Conservation (phyloP, 64 coral and sea anemone genomes). For the Dendronephthya gigantea region DNA sequence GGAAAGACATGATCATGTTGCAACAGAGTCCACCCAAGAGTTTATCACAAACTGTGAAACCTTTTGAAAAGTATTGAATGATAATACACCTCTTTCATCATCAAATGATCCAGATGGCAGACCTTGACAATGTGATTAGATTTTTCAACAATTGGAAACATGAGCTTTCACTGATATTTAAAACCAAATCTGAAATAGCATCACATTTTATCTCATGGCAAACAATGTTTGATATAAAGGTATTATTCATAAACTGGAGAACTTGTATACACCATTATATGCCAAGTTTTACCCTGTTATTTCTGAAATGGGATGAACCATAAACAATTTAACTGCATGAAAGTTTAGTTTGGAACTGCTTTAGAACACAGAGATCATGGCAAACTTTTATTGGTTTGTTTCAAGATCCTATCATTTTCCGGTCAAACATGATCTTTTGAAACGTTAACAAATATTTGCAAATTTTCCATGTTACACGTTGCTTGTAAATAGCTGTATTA, state of each 20-base stretch:
- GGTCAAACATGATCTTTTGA: too few species aligned
- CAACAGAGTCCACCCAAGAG: neutral
- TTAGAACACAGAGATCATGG: too few species aligned
- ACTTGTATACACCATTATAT: too few species aligned
- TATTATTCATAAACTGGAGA: neutral
- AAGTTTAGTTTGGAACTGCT: too few species aligned
- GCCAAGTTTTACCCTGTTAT: too few species aligned
- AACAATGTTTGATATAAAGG: conserved; percentile 18
- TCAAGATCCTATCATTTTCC: too few species aligned
- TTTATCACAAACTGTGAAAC: neutral
- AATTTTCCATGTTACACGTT: too few species aligned
- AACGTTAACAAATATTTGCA: too few species aligned
- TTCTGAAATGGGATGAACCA: too few species aligned
- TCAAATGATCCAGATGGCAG: neutral
- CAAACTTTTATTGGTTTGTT: too few species aligned
- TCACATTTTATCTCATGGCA: conserved; percentile 6
- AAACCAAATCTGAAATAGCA: neutral
- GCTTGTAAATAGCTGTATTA: too few species aligned
- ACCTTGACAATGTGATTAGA: neutral
- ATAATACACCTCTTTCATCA: conserved; percentile 5
- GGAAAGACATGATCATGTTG: neutral
- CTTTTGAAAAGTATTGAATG: neutral
- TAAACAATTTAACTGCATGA: too few species aligned
- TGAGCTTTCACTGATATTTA: neutral
- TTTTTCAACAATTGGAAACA: conserved; percentile 11